These are phyloP conservation scores for Chlamydotis undulata DNA, from an alignment of 2,113 vertebrate species.

Conservation along the genomic window DNA sequence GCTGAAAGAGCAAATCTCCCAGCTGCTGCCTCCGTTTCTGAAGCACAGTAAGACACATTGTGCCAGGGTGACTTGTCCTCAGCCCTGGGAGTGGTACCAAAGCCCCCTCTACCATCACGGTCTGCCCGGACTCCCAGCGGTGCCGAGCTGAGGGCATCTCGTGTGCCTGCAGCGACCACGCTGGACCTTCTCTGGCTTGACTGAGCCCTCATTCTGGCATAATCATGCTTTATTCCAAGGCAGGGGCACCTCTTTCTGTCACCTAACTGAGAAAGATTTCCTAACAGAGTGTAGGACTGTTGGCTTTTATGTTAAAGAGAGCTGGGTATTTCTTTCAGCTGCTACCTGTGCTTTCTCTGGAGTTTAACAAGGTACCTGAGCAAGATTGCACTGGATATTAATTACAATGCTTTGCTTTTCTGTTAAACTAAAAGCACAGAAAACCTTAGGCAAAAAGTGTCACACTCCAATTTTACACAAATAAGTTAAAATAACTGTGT, in stretches of 20 bases:
- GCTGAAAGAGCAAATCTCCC: not conserved
- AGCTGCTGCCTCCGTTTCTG: not conserved
- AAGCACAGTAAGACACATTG: accelerated
- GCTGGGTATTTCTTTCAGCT: not conserved
- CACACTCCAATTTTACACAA: not conserved
- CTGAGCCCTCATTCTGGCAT: accelerated
- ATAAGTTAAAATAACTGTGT: not conserved
- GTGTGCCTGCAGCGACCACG: not conserved
- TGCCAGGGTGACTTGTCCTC: not conserved
- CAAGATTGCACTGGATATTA: not conserved
- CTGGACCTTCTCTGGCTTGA: not conserved
- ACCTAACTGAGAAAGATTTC: not conserved
- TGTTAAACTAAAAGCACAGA: not conserved
- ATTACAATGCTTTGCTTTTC: not conserved
- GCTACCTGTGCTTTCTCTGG: not conserved
- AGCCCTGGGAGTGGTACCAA: accelerated
- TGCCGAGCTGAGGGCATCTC: no score
- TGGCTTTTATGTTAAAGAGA: not conserved
- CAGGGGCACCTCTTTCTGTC: not conserved
- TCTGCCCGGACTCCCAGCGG: no score
- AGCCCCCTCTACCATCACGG: accelerated
- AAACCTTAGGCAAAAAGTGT: not conserved
- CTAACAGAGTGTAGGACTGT: accelerated
- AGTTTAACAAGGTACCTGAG: not conserved
- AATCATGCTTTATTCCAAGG: accelerated